Percentiles rank a stretch among this genome's conserved stretches.
Conservation (phyloP, 2,797 vertebrate species). For the Pangasius macronema region DNA sequence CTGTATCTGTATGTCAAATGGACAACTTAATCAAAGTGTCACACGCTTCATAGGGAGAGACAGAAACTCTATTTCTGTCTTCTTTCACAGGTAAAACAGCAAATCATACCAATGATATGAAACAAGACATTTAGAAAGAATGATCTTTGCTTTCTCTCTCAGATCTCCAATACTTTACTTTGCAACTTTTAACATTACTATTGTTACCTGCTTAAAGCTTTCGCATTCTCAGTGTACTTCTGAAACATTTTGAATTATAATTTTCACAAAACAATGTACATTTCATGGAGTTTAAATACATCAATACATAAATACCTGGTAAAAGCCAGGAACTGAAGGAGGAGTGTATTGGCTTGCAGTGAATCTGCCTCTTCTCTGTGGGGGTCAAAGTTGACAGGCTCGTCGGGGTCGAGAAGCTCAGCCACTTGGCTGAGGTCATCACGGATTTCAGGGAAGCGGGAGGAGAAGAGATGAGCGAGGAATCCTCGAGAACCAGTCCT, state of each 20-base stretch:
- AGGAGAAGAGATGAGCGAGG: slow-evolving; percentile 77
- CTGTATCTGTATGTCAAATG: neutral
- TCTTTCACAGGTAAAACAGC: neutral
- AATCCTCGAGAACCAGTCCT: slow-evolving; percentile 79
- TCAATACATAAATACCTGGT: slow-evolving; percentile 76
- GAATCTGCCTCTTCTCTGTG: slow-evolving; percentile 82
- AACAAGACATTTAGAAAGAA: neutral
- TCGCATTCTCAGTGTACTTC: no score
- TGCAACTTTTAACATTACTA: neutral
- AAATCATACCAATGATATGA: neutral
- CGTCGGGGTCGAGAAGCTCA: slow-evolving; percentile 74
- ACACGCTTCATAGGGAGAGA: neutral
- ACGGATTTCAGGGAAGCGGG: slow-evolving; percentile 83
- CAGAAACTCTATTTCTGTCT: neutral
- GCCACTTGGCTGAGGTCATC: slow-evolving; percentile 77
- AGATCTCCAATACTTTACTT: neutral
- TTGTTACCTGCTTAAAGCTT: neutral
- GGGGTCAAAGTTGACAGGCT: slow-evolving; percentile 73
- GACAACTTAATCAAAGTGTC: slow-evolving; percentile 24
- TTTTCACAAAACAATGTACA: neutral
- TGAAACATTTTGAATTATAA: neutral
- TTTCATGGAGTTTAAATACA: neutral
- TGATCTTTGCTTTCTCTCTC: neutral
- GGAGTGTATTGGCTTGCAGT: slow-evolving; percentile 84
- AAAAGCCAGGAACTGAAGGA: slow-evolving; percentile 90